Conservation (phyloP, 2,113 vertebrate genomes). For the Hemichromis elongatus region DNA sequence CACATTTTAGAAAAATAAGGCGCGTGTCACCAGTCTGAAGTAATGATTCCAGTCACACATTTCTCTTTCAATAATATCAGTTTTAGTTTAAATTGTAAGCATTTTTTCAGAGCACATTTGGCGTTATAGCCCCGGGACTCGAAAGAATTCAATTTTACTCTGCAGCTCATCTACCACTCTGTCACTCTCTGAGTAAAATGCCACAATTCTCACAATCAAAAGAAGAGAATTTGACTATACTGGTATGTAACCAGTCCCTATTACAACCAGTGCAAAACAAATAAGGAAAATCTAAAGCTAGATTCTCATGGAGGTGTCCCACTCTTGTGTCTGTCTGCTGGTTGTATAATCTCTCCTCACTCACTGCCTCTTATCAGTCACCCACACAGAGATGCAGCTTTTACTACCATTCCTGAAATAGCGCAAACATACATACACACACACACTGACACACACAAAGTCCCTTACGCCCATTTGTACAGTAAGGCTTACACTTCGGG, state of each 20-base stretch:
- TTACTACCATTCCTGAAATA: slow-evolving; percentile 28
- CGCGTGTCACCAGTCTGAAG: neutral
- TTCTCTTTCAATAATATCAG: neutral
- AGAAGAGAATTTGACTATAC: neutral
- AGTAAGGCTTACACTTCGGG: slow-evolving; percentile 66
- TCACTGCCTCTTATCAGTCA: slow-evolving; percentile 58
- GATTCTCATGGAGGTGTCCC: neutral
- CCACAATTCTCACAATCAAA: neutral
- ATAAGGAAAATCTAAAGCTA: neutral
- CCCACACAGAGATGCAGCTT: slow-evolving; percentile 50
- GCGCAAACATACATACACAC: neutral
- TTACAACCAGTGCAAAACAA: neutral
- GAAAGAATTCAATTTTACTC: neutral
- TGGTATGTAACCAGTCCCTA: neutral
- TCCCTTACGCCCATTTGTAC: slow-evolving; percentile 69
- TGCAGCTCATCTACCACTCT: neutral
- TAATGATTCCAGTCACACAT: neutral
- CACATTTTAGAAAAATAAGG: neutral
- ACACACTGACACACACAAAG: slow-evolving; percentile 30
- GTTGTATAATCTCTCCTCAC: neutral
- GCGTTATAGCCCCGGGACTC: neutral
- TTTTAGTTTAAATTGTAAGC: neutral
- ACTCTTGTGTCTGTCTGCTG: neutral
- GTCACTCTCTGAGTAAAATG: neutral
- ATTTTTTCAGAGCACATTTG: neutral